A percentile compares a stretch with the other conserved stretches of the same genome.
phyloP scores from a whole-genome alignment of 1,140 invertebrate genomes.

The Pristionchus pacificus region DNA sequence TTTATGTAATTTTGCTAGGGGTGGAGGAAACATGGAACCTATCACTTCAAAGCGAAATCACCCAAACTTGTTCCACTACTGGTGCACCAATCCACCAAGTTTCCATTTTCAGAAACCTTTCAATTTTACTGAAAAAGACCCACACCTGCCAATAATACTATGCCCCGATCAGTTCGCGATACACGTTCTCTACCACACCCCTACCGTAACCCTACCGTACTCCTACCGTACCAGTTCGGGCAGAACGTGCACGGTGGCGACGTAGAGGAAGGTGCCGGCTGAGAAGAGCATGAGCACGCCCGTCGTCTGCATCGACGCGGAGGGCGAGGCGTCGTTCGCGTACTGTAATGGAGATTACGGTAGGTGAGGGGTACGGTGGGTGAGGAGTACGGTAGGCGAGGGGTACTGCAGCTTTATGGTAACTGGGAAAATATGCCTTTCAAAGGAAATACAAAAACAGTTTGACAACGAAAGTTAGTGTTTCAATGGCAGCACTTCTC shows the following conservation, averaged over 20 bases:
- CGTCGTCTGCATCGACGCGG: conserved; percentile 83
- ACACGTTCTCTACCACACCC: too few relatives aligned
- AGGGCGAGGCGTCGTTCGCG: conserved; percentile 64
- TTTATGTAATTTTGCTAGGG: too few relatives aligned
- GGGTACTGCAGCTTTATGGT: background rate
- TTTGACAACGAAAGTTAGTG: conserved; percentile 14
- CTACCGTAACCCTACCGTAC: background rate
- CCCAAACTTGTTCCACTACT: too few relatives aligned
- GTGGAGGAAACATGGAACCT: background rate
- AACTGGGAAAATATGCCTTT: conserved; percentile 11
- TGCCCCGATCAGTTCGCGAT: too few relatives aligned
- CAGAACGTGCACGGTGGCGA: conserved; percentile 93
- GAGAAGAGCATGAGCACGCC: conserved; percentile 96
- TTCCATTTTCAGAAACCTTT: too few relatives aligned
- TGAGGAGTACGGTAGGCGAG: too few relatives aligned
- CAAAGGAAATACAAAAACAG: conserved; percentile 28
- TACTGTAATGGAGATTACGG: conserved; percentile 49
- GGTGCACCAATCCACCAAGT: too few relatives aligned
- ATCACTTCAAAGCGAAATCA: background rate
- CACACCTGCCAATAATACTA: too few relatives aligned
- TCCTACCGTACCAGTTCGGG: conserved; percentile 72
- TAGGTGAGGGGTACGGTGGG: too few relatives aligned
- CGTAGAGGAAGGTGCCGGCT: conserved; percentile 95
- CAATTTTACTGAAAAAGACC: too few relatives aligned
- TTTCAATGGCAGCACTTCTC: too few relatives aligned